Base-by-base conservation (phyloP, 2,888 invertebrate genomes). In the Branchinecta sandiegonensis region DNA sequence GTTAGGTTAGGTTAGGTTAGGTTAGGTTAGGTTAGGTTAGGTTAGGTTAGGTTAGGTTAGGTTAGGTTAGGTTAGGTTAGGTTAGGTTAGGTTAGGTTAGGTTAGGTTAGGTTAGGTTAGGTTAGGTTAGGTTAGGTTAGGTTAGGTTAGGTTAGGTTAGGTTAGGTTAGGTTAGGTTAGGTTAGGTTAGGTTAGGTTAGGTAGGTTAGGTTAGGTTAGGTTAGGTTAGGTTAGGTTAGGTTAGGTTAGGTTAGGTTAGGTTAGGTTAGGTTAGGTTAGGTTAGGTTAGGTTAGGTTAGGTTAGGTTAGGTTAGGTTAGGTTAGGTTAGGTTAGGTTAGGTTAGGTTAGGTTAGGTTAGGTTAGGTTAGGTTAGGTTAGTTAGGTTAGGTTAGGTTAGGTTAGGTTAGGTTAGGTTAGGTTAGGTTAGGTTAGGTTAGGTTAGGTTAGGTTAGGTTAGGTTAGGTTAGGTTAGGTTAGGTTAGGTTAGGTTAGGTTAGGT, bases 71-170 rank as follows among this genome's bases (percentile, higher is more conserved):
- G 73, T 73, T 74, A 72, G 74, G 74, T 74, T 75, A 73, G 74
- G 74, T 74, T 74, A 72, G 74, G 74, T 74, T 74, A 72, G 74
- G 74, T 74, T 74, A 73, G 75, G 75, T 75, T 75, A 73, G 74
- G 74, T 73, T 74, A 73, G 74, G 74, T 75, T 74, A 74, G 74
- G 74, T 75, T 74, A 66, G 70, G 70, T 69, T 72, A 65, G 72
- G 68, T 71, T 67, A 65, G 72, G 69, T 72, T 71, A 70, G 71
- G 72, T 71, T 70, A 70, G 70, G 71, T 71, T 70, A 68, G 72
- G 72, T 72, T 71, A 70, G 72, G 72, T 72, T 71, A 66, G 72
- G 70, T 70, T 71, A 68, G 72, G 71, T 70, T 72, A 68, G 72
- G 71, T 72, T 71, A 68, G 72, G 71, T 71, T 72, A 67, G 72